phyloP scores from a whole-genome alignment of 1,140 invertebrate species.

The Macrosteles quadrilineatus region DNA sequence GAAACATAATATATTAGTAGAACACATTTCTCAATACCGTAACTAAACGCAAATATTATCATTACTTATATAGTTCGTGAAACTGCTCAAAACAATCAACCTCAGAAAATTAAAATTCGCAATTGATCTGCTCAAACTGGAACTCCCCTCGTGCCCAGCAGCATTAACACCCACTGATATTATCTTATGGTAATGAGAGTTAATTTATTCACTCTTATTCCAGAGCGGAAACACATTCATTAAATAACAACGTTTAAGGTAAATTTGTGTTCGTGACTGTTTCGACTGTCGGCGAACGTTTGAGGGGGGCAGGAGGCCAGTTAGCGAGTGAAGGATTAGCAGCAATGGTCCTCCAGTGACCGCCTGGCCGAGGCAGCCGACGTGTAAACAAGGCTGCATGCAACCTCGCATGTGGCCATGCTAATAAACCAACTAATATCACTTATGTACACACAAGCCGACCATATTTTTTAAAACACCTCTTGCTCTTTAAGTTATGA shows the following conservation, averaged over 20 bases:
- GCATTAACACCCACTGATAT: no score
- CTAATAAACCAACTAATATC: conserved; percentile 6
- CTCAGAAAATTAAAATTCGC: no score
- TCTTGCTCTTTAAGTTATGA: no score
- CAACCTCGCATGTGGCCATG: conserved; percentile 11
- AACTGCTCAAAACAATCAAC: no score
- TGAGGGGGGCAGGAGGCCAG: neutral
- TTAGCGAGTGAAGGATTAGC: conserved; percentile 3
- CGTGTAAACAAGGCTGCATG: conserved; percentile 6
- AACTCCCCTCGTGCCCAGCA: no score
- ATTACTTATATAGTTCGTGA: no score
- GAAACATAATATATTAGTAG: no score
- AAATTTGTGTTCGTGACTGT: neutral
- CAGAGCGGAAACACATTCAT: conserved; percentile 7
- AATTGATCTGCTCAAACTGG: no score
- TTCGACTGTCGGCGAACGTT: neutral
- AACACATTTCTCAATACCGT: no score
- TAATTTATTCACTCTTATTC: conserved; percentile 12
- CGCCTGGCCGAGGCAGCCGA: neutral
- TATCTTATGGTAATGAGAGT: neutral
- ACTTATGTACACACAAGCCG: neutral
- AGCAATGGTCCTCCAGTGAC: neutral
- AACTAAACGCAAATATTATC: no score
- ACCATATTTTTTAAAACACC: neutral
- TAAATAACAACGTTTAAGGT: conserved; percentile 18